These are phyloP conservation scores for Polypterus senegalus DNA, from an alignment of 2,113 vertebrate genomes.

Conservation along the genomic window DNA sequence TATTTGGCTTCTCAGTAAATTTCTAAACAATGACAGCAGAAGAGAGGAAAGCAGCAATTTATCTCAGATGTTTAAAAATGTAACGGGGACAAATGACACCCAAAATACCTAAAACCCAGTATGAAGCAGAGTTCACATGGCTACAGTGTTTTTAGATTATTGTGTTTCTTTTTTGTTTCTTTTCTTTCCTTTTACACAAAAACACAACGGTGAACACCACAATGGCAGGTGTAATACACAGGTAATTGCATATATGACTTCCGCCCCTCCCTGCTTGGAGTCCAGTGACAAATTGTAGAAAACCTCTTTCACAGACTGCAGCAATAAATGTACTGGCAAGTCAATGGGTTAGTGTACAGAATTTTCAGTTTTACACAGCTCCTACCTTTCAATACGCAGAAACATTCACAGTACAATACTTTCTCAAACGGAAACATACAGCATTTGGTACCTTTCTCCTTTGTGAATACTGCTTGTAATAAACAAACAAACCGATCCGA, in stretches of 20 bases:
- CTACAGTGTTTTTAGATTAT: slow-evolving; percentile 7
- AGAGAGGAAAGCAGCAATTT: too few species aligned
- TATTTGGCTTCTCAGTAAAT: too few species aligned
- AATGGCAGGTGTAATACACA: slow-evolving; percentile 13
- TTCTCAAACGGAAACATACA: neutral
- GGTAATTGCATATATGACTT: slow-evolving; percentile 18
- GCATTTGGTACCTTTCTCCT: neutral
- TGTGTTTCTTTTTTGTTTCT: slow-evolving; percentile 3
- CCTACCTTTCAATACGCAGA: slow-evolving; percentile 3
- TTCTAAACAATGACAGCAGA: too few species aligned
- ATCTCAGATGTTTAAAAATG: neutral
- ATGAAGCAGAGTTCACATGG: slow-evolving; percentile 16
- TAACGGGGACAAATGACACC: slow-evolving; percentile 15
- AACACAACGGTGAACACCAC: slow-evolving; percentile 4
- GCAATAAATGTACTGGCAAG: neutral
- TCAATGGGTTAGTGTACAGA: neutral
- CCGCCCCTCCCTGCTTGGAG: slow-evolving; percentile 24
- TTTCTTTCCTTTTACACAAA: slow-evolving; percentile 1
- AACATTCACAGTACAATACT: slow-evolving; percentile 11
- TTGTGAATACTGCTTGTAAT: neutral
- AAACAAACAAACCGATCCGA: neutral
- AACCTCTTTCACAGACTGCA: slow-evolving; percentile 2
- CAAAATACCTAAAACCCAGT: slow-evolving; percentile 2
- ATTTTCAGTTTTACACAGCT: neutral
- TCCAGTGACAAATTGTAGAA: slow-evolving; percentile 12